phyloP scores from a whole-genome alignment of 2,888 invertebrate genomes.

The Eumacrocentrus americanus region DNA sequence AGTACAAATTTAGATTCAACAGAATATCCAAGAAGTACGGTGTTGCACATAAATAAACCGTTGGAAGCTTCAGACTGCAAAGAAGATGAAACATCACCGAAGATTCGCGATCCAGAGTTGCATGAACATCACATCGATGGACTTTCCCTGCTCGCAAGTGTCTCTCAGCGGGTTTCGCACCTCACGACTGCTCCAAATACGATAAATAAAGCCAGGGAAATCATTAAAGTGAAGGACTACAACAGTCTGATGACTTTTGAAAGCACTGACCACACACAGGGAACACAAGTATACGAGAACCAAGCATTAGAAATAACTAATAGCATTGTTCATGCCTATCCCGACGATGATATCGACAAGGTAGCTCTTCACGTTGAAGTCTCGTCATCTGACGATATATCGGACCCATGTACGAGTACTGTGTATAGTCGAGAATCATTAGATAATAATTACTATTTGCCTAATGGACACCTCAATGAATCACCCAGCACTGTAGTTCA shows the following conservation, averaged over 20 bases:
- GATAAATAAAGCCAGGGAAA: constrained; percentile 33
- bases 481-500: constrained; percentile 8
- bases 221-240: constrained; percentile 53
- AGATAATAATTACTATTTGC: background rate
- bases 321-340: constrained; percentile 46
- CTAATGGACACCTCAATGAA: constrained; percentile 14
- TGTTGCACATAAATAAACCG: constrained; percentile 15
- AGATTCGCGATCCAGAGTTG: constrained; percentile 40
- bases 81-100: constrained; percentile 16
- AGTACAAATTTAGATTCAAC: constrained; percentile 19
- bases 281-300: constrained; percentile 30
- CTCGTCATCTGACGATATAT: constrained; percentile 43
- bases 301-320: constrained; percentile 38
- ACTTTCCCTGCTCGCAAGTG: constrained; percentile 53
- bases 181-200: constrained; percentile 31
- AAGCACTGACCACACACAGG: background rate
- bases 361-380: constrained; percentile 50
- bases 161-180: constrained; percentile 50
- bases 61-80: constrained; percentile 15
- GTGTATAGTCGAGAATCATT: constrained; percentile 6
- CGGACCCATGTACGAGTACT: constrained; percentile 30
- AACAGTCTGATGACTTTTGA: constrained; percentile 7
- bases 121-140: constrained; percentile 56
- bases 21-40: constrained; percentile 5
- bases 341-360: constrained; percentile 50